Percentiles rank a stretch among this genome's conserved stretches.
These are phyloP conservation scores for Eupeodes corollae DNA, from an alignment of 1,140 invertebrate species.

Conservation along the genomic window DNA sequence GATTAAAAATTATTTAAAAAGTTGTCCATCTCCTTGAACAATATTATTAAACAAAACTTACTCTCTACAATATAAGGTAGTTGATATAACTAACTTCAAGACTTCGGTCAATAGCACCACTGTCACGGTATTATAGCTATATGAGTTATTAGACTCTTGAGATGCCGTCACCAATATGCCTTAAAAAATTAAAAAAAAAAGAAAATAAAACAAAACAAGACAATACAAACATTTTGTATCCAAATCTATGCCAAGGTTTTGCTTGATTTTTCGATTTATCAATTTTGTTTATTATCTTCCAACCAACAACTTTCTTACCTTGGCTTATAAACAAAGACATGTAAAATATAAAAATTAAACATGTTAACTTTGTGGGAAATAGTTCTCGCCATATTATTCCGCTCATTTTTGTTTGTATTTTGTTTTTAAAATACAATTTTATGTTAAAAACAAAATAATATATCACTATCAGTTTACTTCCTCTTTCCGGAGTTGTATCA, in stretches of 20 bases:
- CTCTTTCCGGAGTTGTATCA: no score
- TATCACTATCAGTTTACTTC: no score
- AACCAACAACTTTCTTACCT: slow-evolving; percentile 45
- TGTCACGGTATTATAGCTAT: slow-evolving; percentile 77
- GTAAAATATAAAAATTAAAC: slow-evolving; percentile 70
- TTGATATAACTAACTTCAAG: slow-evolving; percentile 67
- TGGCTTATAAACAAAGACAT: slow-evolving; percentile 73
- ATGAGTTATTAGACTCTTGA: slow-evolving; percentile 65
- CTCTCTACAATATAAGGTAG: slow-evolving; percentile 59
- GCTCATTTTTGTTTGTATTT: no score
- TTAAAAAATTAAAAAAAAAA: no score
- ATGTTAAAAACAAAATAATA: no score
- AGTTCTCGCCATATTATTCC: slow-evolving; percentile 46
- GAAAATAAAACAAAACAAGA: slow-evolving; percentile 4
- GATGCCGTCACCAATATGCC: slow-evolving; percentile 85
- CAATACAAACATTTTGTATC: not conserved
- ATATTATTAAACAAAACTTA: slow-evolving; percentile 38
- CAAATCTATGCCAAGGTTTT: not conserved
- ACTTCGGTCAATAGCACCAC: slow-evolving; percentile 83
- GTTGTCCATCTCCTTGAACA: no score
- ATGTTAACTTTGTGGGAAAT: slow-evolving; percentile 68
- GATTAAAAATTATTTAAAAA: slow-evolving; percentile 6
- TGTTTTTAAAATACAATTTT: no score
- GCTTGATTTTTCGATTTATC: not conserved
- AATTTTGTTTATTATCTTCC: not conserved